Conservation (phyloP, 2,888 invertebrate species). For the Arctia plantaginis region DNA sequence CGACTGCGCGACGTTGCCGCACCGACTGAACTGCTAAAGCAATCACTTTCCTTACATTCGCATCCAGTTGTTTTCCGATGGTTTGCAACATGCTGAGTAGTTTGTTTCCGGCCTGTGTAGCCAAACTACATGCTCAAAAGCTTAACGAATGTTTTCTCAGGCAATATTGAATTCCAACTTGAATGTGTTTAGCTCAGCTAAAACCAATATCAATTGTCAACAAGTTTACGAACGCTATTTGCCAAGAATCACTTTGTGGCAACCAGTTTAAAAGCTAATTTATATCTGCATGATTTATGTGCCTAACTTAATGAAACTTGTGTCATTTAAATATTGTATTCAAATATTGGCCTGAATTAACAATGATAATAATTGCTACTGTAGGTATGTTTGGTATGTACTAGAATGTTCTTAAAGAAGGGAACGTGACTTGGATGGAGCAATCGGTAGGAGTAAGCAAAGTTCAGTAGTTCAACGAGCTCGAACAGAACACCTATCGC, state of each 20-base stretch:
- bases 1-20: constrained; percentile 70
- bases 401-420: constrained; percentile 61
- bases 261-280: constrained; percentile 26
- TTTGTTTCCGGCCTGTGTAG: constrained; percentile 30
- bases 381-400: constrained; percentile 34
- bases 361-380: constrained; percentile 52
- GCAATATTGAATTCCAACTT: constrained; percentile 31
- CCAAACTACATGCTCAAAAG: constrained; percentile 24
- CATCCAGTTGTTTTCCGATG: constrained; percentile 38
- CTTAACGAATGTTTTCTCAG: constrained; percentile 30
- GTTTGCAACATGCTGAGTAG: constrained; percentile 33
- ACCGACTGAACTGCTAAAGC: constrained; percentile 58
- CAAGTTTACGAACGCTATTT: constrained; percentile 22
- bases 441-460: constrained; percentile 73
- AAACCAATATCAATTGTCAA: constrained; percentile 13
- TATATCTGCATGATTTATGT: constrained; percentile 32
- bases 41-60: constrained; percentile 59
- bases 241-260: constrained; percentile 16
- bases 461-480: constrained; percentile 81
- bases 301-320: constrained; percentile 23
- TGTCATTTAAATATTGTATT: constrained; percentile 34
- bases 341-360: constrained; percentile 45
- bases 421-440: constrained; percentile 69
- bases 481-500: constrained; percentile 69
- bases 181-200: constrained; percentile 18